Evolutionary conservation across 30 jellyfish, hydroid and myxozoan genomes (phyloP).

Genomic region (Aurelia aurita complex sp. Pacific): DNA sequence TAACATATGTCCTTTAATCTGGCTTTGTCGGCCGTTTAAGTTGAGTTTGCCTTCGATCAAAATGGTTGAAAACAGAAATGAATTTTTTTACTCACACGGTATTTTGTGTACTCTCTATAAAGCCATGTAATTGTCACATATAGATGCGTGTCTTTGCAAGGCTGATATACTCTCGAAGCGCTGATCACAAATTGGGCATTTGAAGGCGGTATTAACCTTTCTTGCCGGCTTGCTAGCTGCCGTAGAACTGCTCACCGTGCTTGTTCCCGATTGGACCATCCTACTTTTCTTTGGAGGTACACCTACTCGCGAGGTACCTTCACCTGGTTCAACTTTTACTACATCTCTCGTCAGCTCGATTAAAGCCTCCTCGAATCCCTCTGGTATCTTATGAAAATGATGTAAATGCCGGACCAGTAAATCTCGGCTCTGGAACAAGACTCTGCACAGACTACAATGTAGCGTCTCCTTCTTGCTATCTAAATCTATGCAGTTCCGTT

Average conservation of each 20-base stretch:
- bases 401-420: conserved; percentile 9
- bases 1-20: no score
- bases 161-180: conserved; percentile 5
- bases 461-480: neutral
- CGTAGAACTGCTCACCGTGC: neutral
- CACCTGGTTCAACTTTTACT: neutral
- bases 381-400: conserved; percentile 38
- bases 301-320: neutral
- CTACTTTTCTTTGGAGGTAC: neutral
- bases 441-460: conserved; percentile 21
- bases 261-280: no score
- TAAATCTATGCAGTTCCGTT: neutral
- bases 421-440: neutral
- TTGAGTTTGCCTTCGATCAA: no score
- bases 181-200: conserved; percentile 24
- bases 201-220: neutral
- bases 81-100: no score
- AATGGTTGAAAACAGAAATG: no score
- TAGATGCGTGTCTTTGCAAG: conserved; percentile 7
- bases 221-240: neutral
- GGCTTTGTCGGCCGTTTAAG: no score
- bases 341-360: conserved; percentile 41
- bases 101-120: no score
- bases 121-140: neutral
- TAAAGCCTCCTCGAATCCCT: conserved; percentile 36